Evolutionary conservation across 2,113 vertebrate species (phyloP).

Genomic region (Rhabdomys dilectus): DNA sequence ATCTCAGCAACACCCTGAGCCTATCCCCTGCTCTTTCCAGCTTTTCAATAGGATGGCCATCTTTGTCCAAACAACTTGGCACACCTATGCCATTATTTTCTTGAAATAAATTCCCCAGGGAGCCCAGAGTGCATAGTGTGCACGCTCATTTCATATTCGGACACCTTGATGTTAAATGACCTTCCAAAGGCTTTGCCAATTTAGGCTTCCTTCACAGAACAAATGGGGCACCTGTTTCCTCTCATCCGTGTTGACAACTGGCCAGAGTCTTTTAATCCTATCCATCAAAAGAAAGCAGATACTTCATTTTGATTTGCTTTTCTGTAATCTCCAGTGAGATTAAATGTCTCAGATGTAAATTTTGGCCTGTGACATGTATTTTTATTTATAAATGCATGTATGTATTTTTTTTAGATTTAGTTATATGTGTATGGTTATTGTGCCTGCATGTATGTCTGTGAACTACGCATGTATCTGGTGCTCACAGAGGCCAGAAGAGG

Average conservation of each 20-base stretch:
- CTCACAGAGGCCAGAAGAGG: not conserved
- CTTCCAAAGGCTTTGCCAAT: not conserved
- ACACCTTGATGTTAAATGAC: not conserved
- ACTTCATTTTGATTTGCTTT: slow-evolving; percentile 31
- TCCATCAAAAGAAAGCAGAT: not conserved
- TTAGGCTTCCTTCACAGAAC: not conserved
- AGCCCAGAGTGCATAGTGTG: not conserved
- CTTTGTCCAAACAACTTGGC: not conserved
- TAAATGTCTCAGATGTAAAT: not conserved
- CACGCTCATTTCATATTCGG: not conserved
- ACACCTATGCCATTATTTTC: not conserved
- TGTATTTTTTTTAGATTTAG: not conserved
- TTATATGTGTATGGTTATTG: not conserved
- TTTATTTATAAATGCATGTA: not conserved
- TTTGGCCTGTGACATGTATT: not conserved
- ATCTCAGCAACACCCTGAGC: not conserved
- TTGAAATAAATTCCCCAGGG: not conserved
- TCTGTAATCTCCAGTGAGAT: slow-evolving; percentile 2
- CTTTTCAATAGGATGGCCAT: not conserved
- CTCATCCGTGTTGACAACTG: not conserved
- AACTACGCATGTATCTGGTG: not conserved
- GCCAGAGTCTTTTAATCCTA: slow-evolving; percentile 18
- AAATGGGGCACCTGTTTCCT: not conserved
- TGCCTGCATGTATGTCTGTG: not conserved
- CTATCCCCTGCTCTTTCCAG: not conserved